These are phyloP conservation scores for Pseudomyrmex gracilis DNA, from an alignment of 1,140 invertebrate genomes.

Conservation along the genomic window DNA sequence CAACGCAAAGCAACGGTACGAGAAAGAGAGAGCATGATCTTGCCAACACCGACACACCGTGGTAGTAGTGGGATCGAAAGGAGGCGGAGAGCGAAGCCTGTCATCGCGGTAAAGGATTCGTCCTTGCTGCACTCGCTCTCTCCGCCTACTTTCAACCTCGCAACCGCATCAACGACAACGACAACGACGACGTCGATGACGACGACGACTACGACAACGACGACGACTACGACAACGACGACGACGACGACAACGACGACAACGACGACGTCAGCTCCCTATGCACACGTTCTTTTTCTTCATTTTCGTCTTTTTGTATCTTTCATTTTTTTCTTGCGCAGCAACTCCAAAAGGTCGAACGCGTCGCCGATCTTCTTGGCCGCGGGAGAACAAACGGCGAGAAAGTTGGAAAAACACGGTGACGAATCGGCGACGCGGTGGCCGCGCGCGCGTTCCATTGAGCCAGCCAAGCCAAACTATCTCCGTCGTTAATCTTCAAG, in stretches of 20 bases:
- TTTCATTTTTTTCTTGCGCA: background rate
- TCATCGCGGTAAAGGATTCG: conserved; percentile 59
- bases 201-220: background rate
- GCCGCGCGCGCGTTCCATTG: conserved; percentile 11
- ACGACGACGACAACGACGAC: background rate
- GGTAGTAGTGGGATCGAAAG: conserved; percentile 54
- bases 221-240: background rate
- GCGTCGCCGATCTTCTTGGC: background rate
- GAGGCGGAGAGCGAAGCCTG: conserved; percentile 59
- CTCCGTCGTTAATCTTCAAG: conserved; percentile 58
- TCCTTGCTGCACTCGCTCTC: conserved; percentile 55
- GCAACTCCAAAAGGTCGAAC: conserved; percentile 23
- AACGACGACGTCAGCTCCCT: conserved; percentile 2
- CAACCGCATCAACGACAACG: conserved; percentile 38
- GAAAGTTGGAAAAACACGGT: conserved; percentile 41
- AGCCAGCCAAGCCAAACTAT: conserved; percentile 29
- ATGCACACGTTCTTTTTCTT: background rate
- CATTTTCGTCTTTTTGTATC: background rate
- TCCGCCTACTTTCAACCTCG: conserved; percentile 58
- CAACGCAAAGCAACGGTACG: conserved; percentile 18
- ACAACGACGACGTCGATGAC: conserved; percentile 11
- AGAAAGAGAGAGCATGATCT: conserved; percentile 39
- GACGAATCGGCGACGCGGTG: conserved; percentile 21
- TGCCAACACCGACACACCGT: conserved; percentile 47
- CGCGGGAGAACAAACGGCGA: conserved; percentile 37